Base-by-base conservation (phyloP, 2,888 invertebrate species). In the Choreutis nemorana region DNA sequence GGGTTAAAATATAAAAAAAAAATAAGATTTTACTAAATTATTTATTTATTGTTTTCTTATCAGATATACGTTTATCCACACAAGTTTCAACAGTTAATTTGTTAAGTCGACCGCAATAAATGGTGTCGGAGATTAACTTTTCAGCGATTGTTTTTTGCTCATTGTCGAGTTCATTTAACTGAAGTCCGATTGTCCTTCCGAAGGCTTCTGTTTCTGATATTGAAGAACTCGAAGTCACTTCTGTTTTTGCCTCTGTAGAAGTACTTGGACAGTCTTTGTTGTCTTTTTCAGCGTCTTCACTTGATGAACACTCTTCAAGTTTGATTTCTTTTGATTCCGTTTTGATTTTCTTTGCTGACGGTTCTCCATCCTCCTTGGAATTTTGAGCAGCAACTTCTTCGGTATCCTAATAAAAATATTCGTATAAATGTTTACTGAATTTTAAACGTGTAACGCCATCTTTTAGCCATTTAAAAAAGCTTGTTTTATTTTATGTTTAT, bases 81-180 rank as follows among this genome's bases (percentile, higher is more conserved):
- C n/a, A 13, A 2, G 48, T 34, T 9, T 41, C 33, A 4, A 36
- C 31, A 2, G 32, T 42, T 18, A 58, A 40, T 37, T 45, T 48
- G 2, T 48, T 44, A 11, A 55, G 26, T 41, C 56, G 45, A 6
- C 38, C 57, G 27, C 43, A 39, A 31, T 48, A 56, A 32, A 59
- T 48, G 7, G 56, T 37, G 10, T 57, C 56, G 1, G 55, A 55
- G 7, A 60, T 58, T n/a, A 60, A 34, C 45, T 57, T 59, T 31
- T 59, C 52, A 0, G 58, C 57, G 14, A 52, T 41, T 13, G 34
- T 39, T 30, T 49, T 38, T 39, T 59, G 58, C 27, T 40, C 31
- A 0, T 41, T 35, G 7, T 39, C 36, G 14, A 58, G 27, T 25
- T 52, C 47, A 11, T 36, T 40, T 5, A 59, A 35, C 29, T 56